These are phyloP conservation scores for Nixonia krombeini DNA, from an alignment of 1,140 invertebrate species.

Conservation along the genomic window DNA sequence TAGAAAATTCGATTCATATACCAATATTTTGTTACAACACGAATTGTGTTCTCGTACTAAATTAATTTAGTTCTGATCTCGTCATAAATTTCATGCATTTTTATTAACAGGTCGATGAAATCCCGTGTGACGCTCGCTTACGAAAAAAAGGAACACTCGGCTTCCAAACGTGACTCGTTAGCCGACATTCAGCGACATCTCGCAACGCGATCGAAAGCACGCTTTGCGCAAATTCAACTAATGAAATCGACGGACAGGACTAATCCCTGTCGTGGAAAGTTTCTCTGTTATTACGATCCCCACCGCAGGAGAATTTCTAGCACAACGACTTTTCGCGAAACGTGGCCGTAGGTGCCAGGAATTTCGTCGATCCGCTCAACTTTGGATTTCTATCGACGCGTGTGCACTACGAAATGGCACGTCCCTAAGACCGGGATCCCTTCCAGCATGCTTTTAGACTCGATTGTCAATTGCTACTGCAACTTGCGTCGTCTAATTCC, in stretches of 20 bases:
- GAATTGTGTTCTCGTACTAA: too few species aligned
- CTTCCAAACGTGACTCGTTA: conserved; percentile 11
- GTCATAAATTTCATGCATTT: too few species aligned
- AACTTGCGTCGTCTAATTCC: background rate
- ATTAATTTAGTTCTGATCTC: too few species aligned
- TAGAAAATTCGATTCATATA: too few species aligned
- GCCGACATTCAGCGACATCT: too few species aligned
- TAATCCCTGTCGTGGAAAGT: conserved; percentile 29
- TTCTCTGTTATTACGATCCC: conserved; percentile 26
- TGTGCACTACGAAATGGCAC: too few species aligned
- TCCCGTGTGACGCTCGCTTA: too few species aligned
- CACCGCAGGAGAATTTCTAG: conserved; percentile 8
- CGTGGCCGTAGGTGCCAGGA: conserved; percentile 20
- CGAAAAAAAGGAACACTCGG: conserved; percentile 15
- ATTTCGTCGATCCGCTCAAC: conserved; percentile 28
- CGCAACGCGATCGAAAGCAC: too few species aligned
- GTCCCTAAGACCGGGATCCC: conserved; percentile 3
- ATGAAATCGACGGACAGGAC: conserved; percentile 34
- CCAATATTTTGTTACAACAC: too few species aligned
- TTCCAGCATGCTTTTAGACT: background rate
- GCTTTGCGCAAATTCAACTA: conserved; percentile 26
- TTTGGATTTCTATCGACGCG: too few species aligned
- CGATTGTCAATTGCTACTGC: background rate
- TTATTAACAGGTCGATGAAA: too few species aligned
- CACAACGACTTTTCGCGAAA: conserved; percentile 14